phyloP scores from a whole-genome alignment of 1,140 invertebrate species.

The Drosophila neocordata region DNA sequence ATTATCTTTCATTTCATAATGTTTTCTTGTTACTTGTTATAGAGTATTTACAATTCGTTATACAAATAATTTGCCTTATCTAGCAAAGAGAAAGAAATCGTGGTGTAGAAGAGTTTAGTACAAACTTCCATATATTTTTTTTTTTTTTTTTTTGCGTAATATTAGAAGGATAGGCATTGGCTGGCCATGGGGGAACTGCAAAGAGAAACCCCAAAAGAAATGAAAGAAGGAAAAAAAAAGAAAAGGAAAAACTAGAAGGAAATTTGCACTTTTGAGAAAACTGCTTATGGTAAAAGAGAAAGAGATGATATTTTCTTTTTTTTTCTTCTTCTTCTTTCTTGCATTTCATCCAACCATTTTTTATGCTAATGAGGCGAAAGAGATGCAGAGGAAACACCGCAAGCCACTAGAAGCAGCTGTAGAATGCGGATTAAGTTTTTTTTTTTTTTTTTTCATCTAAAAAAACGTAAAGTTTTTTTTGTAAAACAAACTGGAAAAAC shows the following conservation, averaged over 20 bases:
- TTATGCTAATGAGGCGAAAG: slow-evolving; percentile 8
- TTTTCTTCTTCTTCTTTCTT: not conserved
- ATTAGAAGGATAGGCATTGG: slow-evolving; percentile 1
- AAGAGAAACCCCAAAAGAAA: slow-evolving; percentile 11
- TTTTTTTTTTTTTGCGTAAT: not conserved
- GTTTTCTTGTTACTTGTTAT: too few species aligned
- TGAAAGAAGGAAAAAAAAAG: slow-evolving; percentile 2
- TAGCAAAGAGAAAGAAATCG: too few species aligned
- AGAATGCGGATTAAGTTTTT: slow-evolving; percentile 8
- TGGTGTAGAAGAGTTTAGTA: too few species aligned
- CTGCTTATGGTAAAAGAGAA: slow-evolving; percentile 12
- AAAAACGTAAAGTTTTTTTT: slow-evolving; percentile 6
- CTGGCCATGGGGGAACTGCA: not conserved
- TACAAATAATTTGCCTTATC: too few species aligned
- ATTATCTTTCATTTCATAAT: too few species aligned
- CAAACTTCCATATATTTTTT: too few species aligned
- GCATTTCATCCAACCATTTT: slow-evolving; percentile 1
- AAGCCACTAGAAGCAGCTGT: not conserved
- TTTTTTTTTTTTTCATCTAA: not conserved
- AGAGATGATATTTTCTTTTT: too few species aligned
- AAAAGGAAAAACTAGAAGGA: slow-evolving; percentile 22
- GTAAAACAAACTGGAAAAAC: slow-evolving; percentile 4
- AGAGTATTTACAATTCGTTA: too few species aligned
- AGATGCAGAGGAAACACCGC: not conserved
- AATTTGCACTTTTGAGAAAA: slow-evolving; percentile 29